Conservation (phyloP, 2,797 vertebrate genomes). For the Peromyscus attwateri region DNA sequence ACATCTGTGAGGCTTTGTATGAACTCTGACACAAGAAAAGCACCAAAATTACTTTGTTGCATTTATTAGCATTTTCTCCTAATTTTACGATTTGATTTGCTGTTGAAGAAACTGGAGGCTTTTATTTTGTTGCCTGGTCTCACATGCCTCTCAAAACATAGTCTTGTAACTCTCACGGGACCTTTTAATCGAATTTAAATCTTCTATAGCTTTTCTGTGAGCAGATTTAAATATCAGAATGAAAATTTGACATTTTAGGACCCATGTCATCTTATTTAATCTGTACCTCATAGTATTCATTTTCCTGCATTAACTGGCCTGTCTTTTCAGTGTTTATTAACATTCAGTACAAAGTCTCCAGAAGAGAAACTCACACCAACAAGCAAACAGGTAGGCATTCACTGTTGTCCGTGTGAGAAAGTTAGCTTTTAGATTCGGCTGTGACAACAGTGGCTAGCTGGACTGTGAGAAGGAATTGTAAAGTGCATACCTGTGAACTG, state of each 20-base stretch:
- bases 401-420: background rate
- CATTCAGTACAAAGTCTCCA: slow-evolving; percentile 91
- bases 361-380: slow-evolving; percentile 92
- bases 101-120: background rate
- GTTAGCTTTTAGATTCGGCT: background rate
- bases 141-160: slow-evolving; percentile 19
- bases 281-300: background rate
- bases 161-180: background rate
- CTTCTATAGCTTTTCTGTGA: background rate
- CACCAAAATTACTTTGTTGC: background rate
- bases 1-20: background rate
- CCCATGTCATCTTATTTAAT: background rate
- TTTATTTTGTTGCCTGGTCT: background rate
- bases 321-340: slow-evolving; percentile 93
- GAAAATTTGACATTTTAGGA: background rate
- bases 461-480: background rate
- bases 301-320: slow-evolving; percentile 28
- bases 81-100: slow-evolving; percentile 6
- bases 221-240: background rate
- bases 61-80: background rate
- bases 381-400: slow-evolving; percentile 95
- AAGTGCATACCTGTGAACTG: background rate
- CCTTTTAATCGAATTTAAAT: slow-evolving; percentile 8
- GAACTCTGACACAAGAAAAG: background rate
- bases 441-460: background rate